phyloP scores from a whole-genome alignment of 2,888 invertebrate species.

The Andrena dorsata region DNA sequence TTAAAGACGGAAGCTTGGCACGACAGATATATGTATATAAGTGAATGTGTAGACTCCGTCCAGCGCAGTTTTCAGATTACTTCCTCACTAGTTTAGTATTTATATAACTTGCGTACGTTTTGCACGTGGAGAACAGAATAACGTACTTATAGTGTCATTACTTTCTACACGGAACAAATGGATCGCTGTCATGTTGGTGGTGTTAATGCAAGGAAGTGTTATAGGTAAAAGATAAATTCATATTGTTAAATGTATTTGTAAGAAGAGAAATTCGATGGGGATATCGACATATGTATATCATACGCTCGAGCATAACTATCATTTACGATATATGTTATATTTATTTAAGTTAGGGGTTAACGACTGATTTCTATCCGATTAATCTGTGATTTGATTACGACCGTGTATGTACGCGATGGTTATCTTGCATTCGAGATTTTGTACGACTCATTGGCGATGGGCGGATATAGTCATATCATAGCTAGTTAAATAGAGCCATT shows the following conservation, averaged over 20 bases:
- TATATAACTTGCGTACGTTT: slow-evolving; percentile 61
- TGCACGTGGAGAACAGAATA: slow-evolving; percentile 29
- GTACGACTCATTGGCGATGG: slow-evolving; percentile 77
- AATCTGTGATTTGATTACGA: slow-evolving; percentile 80
- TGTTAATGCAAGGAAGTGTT: slow-evolving; percentile 40
- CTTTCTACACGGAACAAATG: slow-evolving; percentile 35
- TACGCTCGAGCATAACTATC: slow-evolving; percentile 38
- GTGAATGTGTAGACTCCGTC: slow-evolving; percentile 85
- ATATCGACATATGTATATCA: slow-evolving; percentile 28
- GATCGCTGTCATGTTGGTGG: slow-evolving; percentile 53
- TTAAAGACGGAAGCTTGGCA: slow-evolving; percentile 81
- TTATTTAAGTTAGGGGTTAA: slow-evolving; percentile 74
- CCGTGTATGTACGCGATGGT: slow-evolving; percentile 70
- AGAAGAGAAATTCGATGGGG: slow-evolving; percentile 31
- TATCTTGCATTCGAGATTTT: slow-evolving; percentile 69
- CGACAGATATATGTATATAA: slow-evolving; percentile 84
- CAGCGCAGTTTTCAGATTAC: slow-evolving; percentile 79
- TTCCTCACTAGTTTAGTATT: slow-evolving; percentile 72
- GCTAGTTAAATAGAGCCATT: slow-evolving; percentile 76
- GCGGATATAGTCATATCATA: slow-evolving; percentile 84
- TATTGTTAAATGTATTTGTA: slow-evolving; percentile 42
- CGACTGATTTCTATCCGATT: slow-evolving; percentile 73
- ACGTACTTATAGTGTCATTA: slow-evolving; percentile 61
- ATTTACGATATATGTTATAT: slow-evolving; percentile 62
- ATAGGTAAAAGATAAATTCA: slow-evolving; percentile 33